phyloP scores from a whole-genome alignment of 2,888 invertebrate genomes.

The Tubiluchus corallicola region DNA sequence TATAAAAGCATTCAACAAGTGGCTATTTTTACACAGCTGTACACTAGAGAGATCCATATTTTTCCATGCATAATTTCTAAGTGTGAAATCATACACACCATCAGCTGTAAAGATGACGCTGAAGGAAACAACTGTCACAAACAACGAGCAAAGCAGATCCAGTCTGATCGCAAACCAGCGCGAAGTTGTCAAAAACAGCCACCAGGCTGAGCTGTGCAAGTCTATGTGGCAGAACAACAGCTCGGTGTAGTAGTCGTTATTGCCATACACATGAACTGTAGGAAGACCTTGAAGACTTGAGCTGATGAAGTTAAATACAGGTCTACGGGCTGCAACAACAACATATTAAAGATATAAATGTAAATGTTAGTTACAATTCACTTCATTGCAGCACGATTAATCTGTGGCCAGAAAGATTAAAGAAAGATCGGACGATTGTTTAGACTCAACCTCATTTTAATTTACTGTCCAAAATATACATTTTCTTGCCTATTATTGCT shows the following conservation, averaged over 20 bases:
- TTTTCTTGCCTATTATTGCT: too few relatives aligned
- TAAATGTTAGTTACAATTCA: background rate
- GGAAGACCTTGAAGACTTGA: constrained; percentile 73
- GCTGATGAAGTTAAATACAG: constrained; percentile 82
- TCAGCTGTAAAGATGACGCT: constrained; percentile 53
- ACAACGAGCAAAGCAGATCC: constrained; percentile 67
- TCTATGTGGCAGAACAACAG: constrained; percentile 37
- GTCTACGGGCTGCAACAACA: constrained; percentile 53
- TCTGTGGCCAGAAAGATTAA: too few relatives aligned
- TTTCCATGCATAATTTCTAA: too few relatives aligned
- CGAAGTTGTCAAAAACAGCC: constrained; percentile 65
- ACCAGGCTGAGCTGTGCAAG: constrained; percentile 76
- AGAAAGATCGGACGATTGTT: too few relatives aligned
- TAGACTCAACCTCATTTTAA: too few relatives aligned
- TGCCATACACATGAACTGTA: constrained; percentile 72
- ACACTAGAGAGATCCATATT: too few relatives aligned
- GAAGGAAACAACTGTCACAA: constrained; percentile 64
- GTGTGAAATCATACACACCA: constrained; percentile 22
- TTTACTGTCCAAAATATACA: too few relatives aligned
- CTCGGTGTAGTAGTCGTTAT: constrained; percentile 49
- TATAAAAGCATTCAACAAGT: too few relatives aligned
- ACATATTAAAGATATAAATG: constrained; percentile 8
- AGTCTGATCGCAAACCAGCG: constrained; percentile 85
- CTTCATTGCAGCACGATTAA: too few relatives aligned
- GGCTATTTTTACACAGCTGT: too few relatives aligned